Evolutionary conservation across 64 coral and sea anemone species (phyloP).

Genomic region (Dendronephthya gigantea): DNA sequence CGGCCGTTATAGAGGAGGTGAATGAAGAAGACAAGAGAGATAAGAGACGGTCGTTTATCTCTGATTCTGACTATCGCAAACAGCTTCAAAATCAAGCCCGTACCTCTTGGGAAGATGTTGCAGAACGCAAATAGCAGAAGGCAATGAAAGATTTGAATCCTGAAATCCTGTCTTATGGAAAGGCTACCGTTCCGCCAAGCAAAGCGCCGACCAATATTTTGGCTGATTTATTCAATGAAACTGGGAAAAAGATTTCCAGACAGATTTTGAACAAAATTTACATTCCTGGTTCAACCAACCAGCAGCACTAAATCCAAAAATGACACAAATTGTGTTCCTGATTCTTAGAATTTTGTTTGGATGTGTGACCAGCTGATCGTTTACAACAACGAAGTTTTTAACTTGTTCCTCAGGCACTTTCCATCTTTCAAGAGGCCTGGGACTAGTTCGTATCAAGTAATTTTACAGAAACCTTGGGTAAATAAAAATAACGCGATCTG

Average conservation of each 20-base stretch:
- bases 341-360: no score
- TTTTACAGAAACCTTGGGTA: no score
- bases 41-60: not conserved
- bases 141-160: not conserved
- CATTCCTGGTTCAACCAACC: conserved; percentile 5
- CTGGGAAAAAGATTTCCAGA: not conserved
- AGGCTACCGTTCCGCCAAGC: not conserved
- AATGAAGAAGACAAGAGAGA: not conserved
- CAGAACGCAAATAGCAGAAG: not conserved
- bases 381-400: no score
- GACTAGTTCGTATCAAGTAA: no score
- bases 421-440: no score
- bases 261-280: not conserved
- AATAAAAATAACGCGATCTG: no score
- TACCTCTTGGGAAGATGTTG: not conserved
- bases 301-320: no score
- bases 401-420: no score
- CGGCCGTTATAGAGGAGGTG: not conserved
- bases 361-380: no score
- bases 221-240: not conserved
- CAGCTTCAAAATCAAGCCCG: not conserved
- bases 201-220: conserved; percentile 1
- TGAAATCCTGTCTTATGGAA: not conserved
- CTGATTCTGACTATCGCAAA: not conserved
- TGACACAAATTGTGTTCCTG: no score